Evolutionary conservation across 2,797 vertebrate species (phyloP).

Genomic region (Sardinella longiceps): DNA sequence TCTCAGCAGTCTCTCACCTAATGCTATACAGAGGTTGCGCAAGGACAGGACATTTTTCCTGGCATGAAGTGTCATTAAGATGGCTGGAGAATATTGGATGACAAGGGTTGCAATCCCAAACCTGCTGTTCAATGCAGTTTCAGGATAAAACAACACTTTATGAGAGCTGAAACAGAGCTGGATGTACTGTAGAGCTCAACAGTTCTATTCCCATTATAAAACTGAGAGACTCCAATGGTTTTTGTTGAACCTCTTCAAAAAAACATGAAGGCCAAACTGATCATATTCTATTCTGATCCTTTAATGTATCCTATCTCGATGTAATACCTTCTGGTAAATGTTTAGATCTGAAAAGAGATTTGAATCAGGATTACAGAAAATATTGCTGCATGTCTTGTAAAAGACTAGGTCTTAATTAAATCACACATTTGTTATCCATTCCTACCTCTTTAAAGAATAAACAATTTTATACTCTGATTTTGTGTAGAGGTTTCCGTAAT

Average conservation of each 20-base stretch:
- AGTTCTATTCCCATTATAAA: neutral
- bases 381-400: too few species aligned
- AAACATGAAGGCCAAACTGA: neutral
- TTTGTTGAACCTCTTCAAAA: neutral
- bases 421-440: too few species aligned
- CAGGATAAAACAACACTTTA: neutral
- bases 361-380: neutral
- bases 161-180: neutral
- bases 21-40: neutral
- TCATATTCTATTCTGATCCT: neutral
- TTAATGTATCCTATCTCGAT: too few species aligned
- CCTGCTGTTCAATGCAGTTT: neutral
- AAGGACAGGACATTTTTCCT: neutral
- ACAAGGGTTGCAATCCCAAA: neutral
- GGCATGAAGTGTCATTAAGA: neutral
- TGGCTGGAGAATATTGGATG: neutral
- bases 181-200: neutral
- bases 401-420: too few species aligned
- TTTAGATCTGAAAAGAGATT: neutral
- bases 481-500: too few species aligned
- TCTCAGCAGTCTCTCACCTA: neutral
- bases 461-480: too few species aligned
- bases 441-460: too few species aligned
- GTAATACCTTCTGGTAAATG: neutral
- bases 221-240: neutral